Evolutionary conservation across 2,113 vertebrate genomes (phyloP).

Genomic region (Ondatra zibethicus): DNA sequence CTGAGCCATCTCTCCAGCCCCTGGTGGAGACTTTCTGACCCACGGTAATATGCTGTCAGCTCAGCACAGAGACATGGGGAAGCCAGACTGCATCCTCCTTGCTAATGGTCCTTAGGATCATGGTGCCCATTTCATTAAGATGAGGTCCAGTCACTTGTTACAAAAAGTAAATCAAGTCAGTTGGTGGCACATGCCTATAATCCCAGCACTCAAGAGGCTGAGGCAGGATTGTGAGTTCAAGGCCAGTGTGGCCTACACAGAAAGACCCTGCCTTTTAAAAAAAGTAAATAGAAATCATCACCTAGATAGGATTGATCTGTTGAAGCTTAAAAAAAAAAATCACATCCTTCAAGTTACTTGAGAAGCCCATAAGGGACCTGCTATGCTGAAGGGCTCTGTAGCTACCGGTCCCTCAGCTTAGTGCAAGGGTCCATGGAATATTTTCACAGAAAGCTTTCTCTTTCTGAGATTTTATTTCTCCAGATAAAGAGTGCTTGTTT

Average conservation of each 20-base stretch:
- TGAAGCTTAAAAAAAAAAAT: slow-evolving; percentile 34
- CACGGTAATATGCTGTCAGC: not conserved
- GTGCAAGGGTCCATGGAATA: not conserved
- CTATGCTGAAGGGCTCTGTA: not conserved
- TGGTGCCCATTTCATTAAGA: not conserved
- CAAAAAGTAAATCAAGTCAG: not conserved
- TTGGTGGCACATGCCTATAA: not conserved
- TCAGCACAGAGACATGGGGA: not conserved
- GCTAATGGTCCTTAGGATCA: slow-evolving; percentile 1
- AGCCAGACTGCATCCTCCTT: not conserved
- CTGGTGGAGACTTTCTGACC: not conserved
- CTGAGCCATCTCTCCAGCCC: no score
- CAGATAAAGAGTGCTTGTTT: slow-evolving; percentile 74
- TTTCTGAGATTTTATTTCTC: slow-evolving; percentile 55
- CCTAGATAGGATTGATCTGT: slow-evolving; percentile 56
- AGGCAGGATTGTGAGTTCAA: not conserved
- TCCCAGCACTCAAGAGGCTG: not conserved
- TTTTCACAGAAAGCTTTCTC: slow-evolving; percentile 40
- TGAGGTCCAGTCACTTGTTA: slow-evolving; percentile 54
- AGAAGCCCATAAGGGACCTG: slow-evolving; percentile 51
- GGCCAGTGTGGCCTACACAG: not conserved
- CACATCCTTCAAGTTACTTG: slow-evolving; percentile 52
- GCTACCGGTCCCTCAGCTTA: not conserved
- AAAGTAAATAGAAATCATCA: slow-evolving; percentile 45
- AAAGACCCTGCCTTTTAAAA: not conserved